Conservation (phyloP, 2,797 vertebrate genomes). For the Urocyon cinereoargenteus region DNA sequence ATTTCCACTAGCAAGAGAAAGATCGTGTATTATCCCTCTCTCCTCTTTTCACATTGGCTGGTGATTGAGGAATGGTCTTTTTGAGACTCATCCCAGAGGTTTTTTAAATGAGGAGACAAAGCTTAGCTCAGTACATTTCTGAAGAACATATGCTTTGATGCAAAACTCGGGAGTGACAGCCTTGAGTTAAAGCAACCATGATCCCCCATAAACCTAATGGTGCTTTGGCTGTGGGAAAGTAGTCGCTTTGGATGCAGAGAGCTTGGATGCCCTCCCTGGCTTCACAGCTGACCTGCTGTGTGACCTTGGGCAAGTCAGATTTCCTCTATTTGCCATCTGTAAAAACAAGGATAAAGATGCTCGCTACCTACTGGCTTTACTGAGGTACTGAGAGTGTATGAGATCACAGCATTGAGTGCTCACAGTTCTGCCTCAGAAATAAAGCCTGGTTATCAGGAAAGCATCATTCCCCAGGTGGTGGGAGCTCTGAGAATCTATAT, state of each 20-base stretch:
- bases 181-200: not conserved
- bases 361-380: not conserved
- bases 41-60: not conserved
- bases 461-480: not conserved
- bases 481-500: not conserved
- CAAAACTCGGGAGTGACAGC: not conserved
- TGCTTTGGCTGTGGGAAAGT: not conserved
- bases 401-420: not conserved
- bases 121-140: not conserved
- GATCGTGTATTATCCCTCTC: not conserved
- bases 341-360: not conserved
- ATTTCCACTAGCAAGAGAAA: not conserved
- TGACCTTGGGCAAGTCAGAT: slow-evolving; percentile 65
- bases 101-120: not conserved
- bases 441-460: not conserved
- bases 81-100: not conserved
- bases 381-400: not conserved
- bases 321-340: slow-evolving; percentile 60
- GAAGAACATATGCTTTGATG: not conserved
- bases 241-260: not conserved
- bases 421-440: not conserved
- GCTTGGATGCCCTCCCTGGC: not conserved
- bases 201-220: not conserved
- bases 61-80: not conserved
- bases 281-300: not conserved